Conservation (phyloP, 23 tunicate genomes). For the Trididemnum clinides region DNA sequence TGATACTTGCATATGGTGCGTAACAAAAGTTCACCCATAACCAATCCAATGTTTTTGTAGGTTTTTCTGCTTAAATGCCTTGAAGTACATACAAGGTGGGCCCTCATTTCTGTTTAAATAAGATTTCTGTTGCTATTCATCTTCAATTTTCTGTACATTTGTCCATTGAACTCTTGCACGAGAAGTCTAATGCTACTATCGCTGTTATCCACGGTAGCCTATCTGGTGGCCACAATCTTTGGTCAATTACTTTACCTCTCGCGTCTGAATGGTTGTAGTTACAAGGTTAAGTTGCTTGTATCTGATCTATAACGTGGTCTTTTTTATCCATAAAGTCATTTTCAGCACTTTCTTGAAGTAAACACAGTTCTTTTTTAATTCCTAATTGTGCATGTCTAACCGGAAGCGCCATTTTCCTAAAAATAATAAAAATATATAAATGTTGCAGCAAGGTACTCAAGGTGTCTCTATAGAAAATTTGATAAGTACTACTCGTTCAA, state of each 20-base stretch:
- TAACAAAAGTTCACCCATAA: not conserved
- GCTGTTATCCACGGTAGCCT: too few species aligned
- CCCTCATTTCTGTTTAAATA: not conserved
- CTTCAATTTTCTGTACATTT: not conserved
- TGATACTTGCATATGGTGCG: not conserved
- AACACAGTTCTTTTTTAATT: not conserved
- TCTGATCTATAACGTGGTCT: not conserved
- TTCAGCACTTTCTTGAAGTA: not conserved
- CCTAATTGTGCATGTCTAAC: not conserved
- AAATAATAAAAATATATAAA: not conserved
- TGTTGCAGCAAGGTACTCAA: not conserved
- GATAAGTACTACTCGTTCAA: too few species aligned
- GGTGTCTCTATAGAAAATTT: too few species aligned
- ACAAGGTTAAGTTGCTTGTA: not conserved
- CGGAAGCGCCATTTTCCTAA: not conserved
- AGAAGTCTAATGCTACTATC: not conserved
- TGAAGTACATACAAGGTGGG: not conserved
- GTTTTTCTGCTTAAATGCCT: not conserved
- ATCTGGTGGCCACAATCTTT: not conserved
- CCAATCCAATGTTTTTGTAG: not conserved
- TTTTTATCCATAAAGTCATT: not conserved
- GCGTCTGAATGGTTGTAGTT: not conserved
- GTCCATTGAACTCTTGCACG: not conserved
- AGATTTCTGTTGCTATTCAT: not conserved
- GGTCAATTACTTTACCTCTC: not conserved